A percentile compares a stretch with the other conserved stretches of the same genome.
Evolutionary conservation across 2,888 invertebrate species (phyloP).

Genomic region (Pyralis farinalis): DNA sequence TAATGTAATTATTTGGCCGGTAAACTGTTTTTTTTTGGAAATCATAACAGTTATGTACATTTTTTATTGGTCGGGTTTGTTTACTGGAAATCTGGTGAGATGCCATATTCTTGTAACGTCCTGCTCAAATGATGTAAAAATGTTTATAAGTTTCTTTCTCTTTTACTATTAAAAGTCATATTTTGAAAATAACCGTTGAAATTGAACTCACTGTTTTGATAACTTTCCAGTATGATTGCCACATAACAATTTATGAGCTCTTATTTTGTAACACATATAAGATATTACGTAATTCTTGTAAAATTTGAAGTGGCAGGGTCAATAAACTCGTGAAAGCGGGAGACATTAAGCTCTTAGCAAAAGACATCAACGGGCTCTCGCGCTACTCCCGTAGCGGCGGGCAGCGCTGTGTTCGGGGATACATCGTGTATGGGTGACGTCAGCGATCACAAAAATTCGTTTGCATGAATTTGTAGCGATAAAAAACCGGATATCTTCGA

Average conservation of each 20-base stretch:
- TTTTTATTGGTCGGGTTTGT: constrained; percentile 46
- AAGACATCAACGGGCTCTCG: constrained; percentile 72
- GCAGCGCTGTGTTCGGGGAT: constrained; percentile 15
- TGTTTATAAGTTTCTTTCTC: constrained; percentile 7
- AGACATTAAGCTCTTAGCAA: constrained; percentile 55
- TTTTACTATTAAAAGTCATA: neutral
- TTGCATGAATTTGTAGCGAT: neutral
- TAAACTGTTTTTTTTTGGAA: constrained; percentile 60
- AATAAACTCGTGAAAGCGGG: constrained; percentile 60
- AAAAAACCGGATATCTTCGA: neutral
- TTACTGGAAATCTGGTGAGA: constrained; percentile 30
- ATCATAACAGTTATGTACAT: constrained; percentile 57
- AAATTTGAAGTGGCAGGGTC: constrained; percentile 32
- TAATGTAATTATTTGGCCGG: constrained; percentile 72
- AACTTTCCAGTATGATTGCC: neutral
- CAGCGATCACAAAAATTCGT: constrained; percentile 14
- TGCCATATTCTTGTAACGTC: constrained; percentile 24
- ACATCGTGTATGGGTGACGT: constrained; percentile 27
- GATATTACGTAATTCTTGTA: constrained; percentile 14
- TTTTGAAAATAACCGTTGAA: neutral
- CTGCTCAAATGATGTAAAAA: constrained; percentile 14
- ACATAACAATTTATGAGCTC: neutral
- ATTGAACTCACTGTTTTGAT: neutral
- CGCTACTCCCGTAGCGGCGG: constrained; percentile 27
- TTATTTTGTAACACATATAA: neutral